These are phyloP conservation scores for Liodrosophila aerea DNA, from an alignment of 2,888 invertebrate genomes.

Conservation along the genomic window DNA sequence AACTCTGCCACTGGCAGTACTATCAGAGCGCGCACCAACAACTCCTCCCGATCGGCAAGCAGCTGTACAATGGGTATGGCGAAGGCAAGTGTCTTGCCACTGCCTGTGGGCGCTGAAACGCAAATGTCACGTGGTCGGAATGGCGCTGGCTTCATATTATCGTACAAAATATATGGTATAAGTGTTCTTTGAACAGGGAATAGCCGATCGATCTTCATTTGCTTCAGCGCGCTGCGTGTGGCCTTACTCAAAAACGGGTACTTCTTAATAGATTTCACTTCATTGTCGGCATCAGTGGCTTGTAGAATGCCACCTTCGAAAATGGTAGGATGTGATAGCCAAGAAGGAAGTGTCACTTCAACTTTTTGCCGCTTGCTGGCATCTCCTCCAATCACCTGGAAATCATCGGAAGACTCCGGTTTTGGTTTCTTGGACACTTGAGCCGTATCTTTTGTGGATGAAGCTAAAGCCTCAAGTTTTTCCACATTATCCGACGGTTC, in stretches of 20 bases:
- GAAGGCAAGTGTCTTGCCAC: slow-evolving; percentile 98
- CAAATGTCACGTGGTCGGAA: slow-evolving; percentile 94
- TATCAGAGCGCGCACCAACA: slow-evolving; percentile 91
- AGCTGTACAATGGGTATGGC: slow-evolving; percentile 94
- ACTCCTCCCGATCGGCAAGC: slow-evolving; percentile 85
- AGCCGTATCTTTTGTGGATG: slow-evolving; percentile 7
- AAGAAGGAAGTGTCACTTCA: slow-evolving; percentile 91
- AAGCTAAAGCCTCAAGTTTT: slow-evolving; percentile 25
- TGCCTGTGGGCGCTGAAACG: slow-evolving; percentile 98
- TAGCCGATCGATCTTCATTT: slow-evolving; percentile 88
- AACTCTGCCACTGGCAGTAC: slow-evolving; percentile 96
- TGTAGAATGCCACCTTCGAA: slow-evolving; percentile 85
- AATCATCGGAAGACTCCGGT: slow-evolving; percentile 50
- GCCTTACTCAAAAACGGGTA: slow-evolving; percentile 85
- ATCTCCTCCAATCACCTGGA: slow-evolving; percentile 86
- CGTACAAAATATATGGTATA: slow-evolving; percentile 89
- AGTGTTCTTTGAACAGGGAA: slow-evolving; percentile 93
- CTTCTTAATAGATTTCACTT: slow-evolving; percentile 74
- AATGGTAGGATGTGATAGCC: slow-evolving; percentile 91
- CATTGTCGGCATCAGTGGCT: slow-evolving; percentile 85
- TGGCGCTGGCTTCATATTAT: slow-evolving; percentile 84
- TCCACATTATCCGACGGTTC: slow-evolving; percentile 35
- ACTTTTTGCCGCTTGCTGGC: slow-evolving; percentile 85
- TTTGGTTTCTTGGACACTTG: too few species aligned
- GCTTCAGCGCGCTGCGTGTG: slow-evolving; percentile 86